Conservation (phyloP, 2,797 vertebrate genomes). For the Miichthys miiuy region DNA sequence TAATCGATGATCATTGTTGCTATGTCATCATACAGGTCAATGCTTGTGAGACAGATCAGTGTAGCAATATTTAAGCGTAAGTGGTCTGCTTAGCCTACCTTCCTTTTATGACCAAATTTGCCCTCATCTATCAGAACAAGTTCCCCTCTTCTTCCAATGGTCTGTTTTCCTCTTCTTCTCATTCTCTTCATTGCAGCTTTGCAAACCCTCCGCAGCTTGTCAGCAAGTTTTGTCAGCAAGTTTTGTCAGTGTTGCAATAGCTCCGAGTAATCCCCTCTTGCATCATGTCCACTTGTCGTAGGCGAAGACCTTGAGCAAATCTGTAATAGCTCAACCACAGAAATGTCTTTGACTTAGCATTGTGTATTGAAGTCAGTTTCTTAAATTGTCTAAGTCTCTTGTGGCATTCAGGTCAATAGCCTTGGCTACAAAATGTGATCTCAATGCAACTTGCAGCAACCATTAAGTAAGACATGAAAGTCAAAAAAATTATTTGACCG, state of each 20-base stretch:
- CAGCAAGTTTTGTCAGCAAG: no score
- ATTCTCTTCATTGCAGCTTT: neutral
- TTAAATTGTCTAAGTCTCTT: no score
- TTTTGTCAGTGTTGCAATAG: slow-evolving; percentile 3
- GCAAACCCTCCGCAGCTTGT: neutral
- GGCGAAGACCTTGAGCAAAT: neutral
- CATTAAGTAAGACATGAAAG: no score
- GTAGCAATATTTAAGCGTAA: no score
- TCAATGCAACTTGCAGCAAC: no score
- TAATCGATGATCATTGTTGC: no score
- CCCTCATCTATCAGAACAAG: slow-evolving; percentile 8
- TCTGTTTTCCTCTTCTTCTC: slow-evolving; percentile 3
- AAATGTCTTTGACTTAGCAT: neutral
- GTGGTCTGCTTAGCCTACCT: neutral
- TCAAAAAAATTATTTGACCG: no score
- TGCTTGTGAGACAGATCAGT: no score
- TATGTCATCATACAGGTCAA: no score
- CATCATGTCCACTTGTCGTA: slow-evolving; percentile 9
- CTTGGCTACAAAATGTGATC: no score
- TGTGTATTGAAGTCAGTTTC: no score
- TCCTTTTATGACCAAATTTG: slow-evolving; percentile 8
- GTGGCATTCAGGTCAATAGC: no score
- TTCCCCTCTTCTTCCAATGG: neutral
- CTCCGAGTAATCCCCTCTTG: slow-evolving; percentile 10
- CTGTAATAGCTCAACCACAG: neutral